Conservation (phyloP, 2,797 vertebrate genomes). For the Meriones psammophilus region DNA sequence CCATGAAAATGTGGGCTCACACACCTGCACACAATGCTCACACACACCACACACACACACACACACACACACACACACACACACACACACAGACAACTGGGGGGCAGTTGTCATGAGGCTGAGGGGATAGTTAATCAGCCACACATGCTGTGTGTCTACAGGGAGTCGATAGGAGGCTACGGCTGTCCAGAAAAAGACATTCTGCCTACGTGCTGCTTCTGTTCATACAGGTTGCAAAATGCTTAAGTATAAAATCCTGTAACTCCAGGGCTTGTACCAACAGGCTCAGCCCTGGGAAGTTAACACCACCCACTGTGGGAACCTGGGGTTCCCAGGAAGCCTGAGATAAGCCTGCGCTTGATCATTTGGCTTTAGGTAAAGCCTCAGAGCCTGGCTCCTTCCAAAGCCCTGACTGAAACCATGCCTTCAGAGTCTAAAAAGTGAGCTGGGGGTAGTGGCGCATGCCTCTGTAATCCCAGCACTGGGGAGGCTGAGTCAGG, state of each 20-base stretch:
- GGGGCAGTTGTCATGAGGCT: neutral
- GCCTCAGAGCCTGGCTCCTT: neutral
- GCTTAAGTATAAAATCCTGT: slow-evolving; percentile 20
- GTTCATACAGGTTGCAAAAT: slow-evolving; percentile 57
- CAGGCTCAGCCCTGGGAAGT: slow-evolving; percentile 61
- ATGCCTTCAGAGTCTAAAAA: neutral
- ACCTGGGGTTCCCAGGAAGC: neutral
- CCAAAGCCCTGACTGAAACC: neutral
- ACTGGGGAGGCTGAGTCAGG: neutral
- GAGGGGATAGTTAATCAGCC: rapidly evolving
- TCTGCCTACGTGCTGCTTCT: neutral
- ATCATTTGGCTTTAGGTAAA: slow-evolving; percentile 5
- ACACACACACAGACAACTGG: neutral
- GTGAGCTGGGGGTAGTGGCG: neutral
- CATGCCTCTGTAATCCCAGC: neutral
- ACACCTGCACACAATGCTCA: neutral
- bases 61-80: neutral
- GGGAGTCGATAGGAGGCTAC: neutral
- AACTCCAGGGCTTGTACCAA: slow-evolving; percentile 57
- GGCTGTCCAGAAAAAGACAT: neutral
- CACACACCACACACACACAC: neutral
- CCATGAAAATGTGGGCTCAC: neutral
- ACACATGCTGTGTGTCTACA: neutral
- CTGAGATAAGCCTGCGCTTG: neutral
- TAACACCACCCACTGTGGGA: neutral